Base-by-base conservation (phyloP, 2,888 invertebrate species). In the Sylvicola fuscatus region DNA sequence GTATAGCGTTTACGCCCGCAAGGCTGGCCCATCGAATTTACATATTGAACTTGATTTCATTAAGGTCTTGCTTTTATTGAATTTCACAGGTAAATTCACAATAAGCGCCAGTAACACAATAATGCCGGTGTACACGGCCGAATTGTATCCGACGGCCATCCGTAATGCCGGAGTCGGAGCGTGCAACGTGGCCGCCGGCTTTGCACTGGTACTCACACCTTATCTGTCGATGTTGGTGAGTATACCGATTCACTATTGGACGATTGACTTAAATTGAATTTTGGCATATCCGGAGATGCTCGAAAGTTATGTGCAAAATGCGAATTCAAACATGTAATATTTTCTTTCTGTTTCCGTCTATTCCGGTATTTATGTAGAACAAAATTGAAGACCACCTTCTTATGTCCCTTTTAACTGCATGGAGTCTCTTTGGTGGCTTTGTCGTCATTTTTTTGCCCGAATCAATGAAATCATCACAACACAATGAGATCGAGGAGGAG, bases 21-120 rank as follows among this genome's bases (percentile, higher is more conserved):
- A n/a, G n/a, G n/a, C n/a, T n/a, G n/a, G n/a, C n/a, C n/a, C n/a
- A n/a, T n/a, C n/a, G n/a, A n/a, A n/a, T n/a, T n/a, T n/a, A n/a
- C n/a, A n/a, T n/a, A n/a, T n/a, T n/a, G n/a, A n/a, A n/a, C n/a
- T 32, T 28, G 27, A 14, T 35, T 35, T 35, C n/a, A 14, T 16
- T 8, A 31, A 32, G 17, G 29, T 11, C n/a, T 21, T 10, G 29
- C 26, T 6, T 4, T 21, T 6, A 21, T 21, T 21, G 4, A 21
- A 21, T 21, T 21, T 21, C 16, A 27, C 30, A 54, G 53, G 52
- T 33, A 80, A 82, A 59, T 80, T 82, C 47, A 71, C 76, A 16
- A 76, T 82, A 36, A 77, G 79, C 29, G 70, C 76, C 1, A 75
- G 78, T 14, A 83, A 82, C 47, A 80, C 76, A 49, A 75, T 81